Evolutionary conservation across 2,888 invertebrate genomes (phyloP), one percentile per base, ranked within the genome.

Genomic region (Dasypogon diadema): DNA sequence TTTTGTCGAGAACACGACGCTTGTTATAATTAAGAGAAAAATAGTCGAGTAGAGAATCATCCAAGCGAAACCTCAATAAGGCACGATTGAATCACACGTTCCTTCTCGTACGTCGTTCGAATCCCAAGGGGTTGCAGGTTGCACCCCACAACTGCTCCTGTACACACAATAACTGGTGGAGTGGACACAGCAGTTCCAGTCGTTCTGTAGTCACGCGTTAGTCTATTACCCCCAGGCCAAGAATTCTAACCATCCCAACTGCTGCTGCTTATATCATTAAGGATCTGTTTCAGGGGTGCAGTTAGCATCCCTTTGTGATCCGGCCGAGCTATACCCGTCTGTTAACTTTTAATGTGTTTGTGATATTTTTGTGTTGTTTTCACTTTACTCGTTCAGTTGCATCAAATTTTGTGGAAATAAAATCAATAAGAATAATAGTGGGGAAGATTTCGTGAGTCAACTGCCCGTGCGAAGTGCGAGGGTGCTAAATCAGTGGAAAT

Each of bases 311-410:
- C 48, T 51, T 51, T 51, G 51, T 51, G 14, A 51, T 51, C 51
- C 51, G 26, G 63, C 24, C 42, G 42, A 8, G 2, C n/a, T 42
- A 12, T 42, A 46, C 14, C 48, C 24, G 22, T 42, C 65, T 65
- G 24, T 65, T 65, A 65, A 65, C 46, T 65, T 65, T 65, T 65
- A 65, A 65, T 65, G 65, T 65, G 65, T 65, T 65, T 46, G 65
- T 65, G 65, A 42, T 46, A 65, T 46, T 2, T 42, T 46, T 18
- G 65, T 65, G 46, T 46, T 21, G 34, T 60, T 60, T 60, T 18
- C 34, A 60, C 60, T 37, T 26, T 18, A 60, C 37, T 42, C 37
- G 26, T 65, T 21, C 30, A 5, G 58, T 58, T 46, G 22, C 37
- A 63, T 42, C 63, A 63, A 63, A 63, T 26, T 65, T 65, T 18